Percentiles rank a stretch among this genome's conserved stretches.
Evolutionary conservation across 2,797 vertebrate genomes (phyloP).

Genomic region (Oreochromis mossambicus): DNA sequence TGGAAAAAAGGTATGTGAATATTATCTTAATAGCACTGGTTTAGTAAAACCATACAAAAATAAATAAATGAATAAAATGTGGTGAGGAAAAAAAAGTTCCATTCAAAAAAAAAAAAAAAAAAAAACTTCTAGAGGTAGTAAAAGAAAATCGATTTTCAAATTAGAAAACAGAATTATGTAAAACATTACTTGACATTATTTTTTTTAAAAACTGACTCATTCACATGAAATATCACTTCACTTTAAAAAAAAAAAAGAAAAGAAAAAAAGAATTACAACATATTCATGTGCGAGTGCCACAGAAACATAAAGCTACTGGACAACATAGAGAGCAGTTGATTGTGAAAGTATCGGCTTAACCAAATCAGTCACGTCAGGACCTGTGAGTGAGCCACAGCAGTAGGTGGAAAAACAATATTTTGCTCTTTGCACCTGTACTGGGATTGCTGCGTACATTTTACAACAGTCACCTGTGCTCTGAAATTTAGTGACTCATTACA

Average conservation of each 20-base stretch:
- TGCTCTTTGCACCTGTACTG: background rate
- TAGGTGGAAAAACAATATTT: background rate
- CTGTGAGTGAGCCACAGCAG: background rate
- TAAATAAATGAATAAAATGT: background rate
- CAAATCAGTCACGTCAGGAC: background rate
- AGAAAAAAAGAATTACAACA: background rate
- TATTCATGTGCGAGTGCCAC: background rate
- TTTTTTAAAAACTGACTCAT: background rate
- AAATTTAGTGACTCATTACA: background rate
- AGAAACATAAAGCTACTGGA: background rate
- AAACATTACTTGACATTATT: background rate
- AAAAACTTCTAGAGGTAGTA: background rate
- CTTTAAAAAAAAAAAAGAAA: background rate
- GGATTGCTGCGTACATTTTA: background rate
- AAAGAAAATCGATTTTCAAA: background rate
- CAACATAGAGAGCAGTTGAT: background rate
- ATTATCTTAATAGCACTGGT: background rate
- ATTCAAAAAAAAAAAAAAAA: background rate
- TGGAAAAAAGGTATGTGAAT: background rate
- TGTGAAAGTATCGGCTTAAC: background rate
- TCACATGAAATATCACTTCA: background rate
- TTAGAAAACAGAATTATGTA: background rate
- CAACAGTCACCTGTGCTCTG: background rate
- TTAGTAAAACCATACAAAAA: background rate
- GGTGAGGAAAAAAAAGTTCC: background rate